Evolutionary conservation across 2,888 invertebrate species (phyloP), one percentile per base, ranked within the genome.

Genomic region (Bellardia bayeri): DNA sequence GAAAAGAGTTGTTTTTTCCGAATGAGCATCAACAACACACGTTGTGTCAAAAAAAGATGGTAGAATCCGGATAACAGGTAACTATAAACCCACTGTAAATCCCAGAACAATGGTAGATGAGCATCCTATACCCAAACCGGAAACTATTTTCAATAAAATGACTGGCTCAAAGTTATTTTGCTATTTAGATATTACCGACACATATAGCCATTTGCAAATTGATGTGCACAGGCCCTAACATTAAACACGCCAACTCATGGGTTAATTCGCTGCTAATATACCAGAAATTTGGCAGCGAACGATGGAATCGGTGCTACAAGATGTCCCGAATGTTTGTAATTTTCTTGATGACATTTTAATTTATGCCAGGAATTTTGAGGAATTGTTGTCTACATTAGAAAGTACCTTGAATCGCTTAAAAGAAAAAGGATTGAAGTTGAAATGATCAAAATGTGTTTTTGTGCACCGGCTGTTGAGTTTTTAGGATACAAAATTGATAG

Each of bases 11-110:
- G 68, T 86, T 11, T 81, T 45, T 68, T 82, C 84, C 71, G 11
- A 23, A 23, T 23, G 23, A 1, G 23, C 23, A 23, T 84, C 86
- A 9, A 64, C 75, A 79, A 78, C 81, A 23, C 82, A 88, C 14
- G 66, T 85, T 1, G 82, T 81, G 6, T 40, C 78, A 33, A 81
- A 87, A 61, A 87, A 79, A 33, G 84, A 81, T 37, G 87, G 74
- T 1, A 74, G 58, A 23, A 49, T 74, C 11, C 82, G 71, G 3
- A 81, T 72, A 2, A 64, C 80, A 81, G 8, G 83, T 75, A 87
- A 86, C 66, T 86, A 86, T 54, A 88, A 83, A 58, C 86, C 87
- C 8, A 87, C 89, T 3, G 30, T 86, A 7, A 89, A 86, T 11
- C 80, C 86, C 13, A 42, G 58, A 30, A 84, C 86, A 33, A 71